phyloP scores from a whole-genome alignment of 2,113 vertebrate species.

The Hypomesus transpacificus region DNA sequence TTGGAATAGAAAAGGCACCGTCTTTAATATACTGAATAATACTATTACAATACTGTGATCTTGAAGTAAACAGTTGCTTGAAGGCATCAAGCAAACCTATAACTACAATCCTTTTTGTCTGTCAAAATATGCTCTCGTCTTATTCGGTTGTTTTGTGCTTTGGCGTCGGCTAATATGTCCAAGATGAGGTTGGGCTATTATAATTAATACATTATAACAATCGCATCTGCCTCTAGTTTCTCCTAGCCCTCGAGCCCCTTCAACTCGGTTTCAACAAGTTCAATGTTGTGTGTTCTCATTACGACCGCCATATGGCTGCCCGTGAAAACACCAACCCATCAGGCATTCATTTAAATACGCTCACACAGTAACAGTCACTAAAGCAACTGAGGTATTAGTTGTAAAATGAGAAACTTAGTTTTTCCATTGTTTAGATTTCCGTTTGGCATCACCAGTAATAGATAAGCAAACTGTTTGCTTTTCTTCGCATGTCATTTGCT shows the following conservation, averaged over 20 bases:
- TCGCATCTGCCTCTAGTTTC: constrained; percentile 61
- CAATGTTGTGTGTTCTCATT: constrained; percentile 61
- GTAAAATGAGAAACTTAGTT: constrained; percentile 44
- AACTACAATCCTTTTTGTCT: constrained; percentile 14
- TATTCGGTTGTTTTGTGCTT: constrained; percentile 5
- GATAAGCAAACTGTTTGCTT: constrained; percentile 24
- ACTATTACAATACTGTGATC: no score
- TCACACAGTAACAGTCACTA: constrained; percentile 32
- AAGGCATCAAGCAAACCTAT: not conserved
- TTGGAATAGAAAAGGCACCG: no score
- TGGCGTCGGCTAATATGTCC: constrained; percentile 26
- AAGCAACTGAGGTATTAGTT: constrained; percentile 50
- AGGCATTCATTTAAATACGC: constrained; percentile 38
- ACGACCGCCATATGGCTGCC: constrained; percentile 61
- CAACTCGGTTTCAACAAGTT: constrained; percentile 58
- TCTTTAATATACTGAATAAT: no score
- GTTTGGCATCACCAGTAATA: not conserved
- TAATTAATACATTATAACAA: constrained; percentile 50
- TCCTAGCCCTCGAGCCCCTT: constrained; percentile 39
- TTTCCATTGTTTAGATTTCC: constrained; percentile 9
- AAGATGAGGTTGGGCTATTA: constrained; percentile 35
- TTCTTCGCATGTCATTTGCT: constrained; percentile 23
- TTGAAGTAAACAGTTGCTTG: not conserved
- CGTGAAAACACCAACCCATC: constrained; percentile 38
- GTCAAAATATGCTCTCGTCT: constrained; percentile 8